Evolutionary conservation across 2,888 invertebrate species (phyloP), one percentile per base, ranked within the genome.

Genomic region (Chrysolina haemoptera): DNA sequence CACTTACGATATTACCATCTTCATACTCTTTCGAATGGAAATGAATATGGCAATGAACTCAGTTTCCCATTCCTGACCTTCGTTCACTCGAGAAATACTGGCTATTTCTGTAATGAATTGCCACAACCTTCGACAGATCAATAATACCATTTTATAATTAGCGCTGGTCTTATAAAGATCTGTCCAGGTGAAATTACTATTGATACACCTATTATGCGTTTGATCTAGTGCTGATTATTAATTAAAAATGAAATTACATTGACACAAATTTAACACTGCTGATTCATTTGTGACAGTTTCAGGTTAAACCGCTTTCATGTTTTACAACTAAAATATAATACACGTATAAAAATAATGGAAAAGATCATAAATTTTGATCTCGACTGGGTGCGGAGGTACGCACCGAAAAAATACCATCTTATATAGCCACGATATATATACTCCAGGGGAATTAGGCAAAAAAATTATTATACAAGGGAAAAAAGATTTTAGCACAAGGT

Each of bases 281-380:
- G 78, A 78, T 77, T 78, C 78, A 78, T 73, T 74, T 69, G 70
- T 77, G 78, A 78, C 77, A 77, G 74, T 76, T 76, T 77, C 73
- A 76, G 78, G 78, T 78, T 78, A 75, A 72, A 70, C 72, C 14
- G 64, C 50, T 72, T 66, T 75, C 63, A 65, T 68, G 64, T 72
- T 43, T 65, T n/a, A 41, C 40, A 46, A 59, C 40, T 67, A 67
- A 59, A 71, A 71, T 59, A 71, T 71, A 62, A 59, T 66, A 62
- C 35, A n/a, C 62, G 62, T 55, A 48, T 67, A 67, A 71, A 71
- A 71, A 71, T 67, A n/a, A 71, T 67, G 71, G 27, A 18, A 66
- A 66, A 66, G 20, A 50, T 66, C 59, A 59, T 27, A 59, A n/a
- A 16, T 59, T 59, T 59, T 59, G 35, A 27, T 59, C 27, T 35